Evolutionary conservation across 2,888 invertebrate species (phyloP), one percentile per base, ranked within the genome.

Genomic region (Limnephilus marmoratus): DNA sequence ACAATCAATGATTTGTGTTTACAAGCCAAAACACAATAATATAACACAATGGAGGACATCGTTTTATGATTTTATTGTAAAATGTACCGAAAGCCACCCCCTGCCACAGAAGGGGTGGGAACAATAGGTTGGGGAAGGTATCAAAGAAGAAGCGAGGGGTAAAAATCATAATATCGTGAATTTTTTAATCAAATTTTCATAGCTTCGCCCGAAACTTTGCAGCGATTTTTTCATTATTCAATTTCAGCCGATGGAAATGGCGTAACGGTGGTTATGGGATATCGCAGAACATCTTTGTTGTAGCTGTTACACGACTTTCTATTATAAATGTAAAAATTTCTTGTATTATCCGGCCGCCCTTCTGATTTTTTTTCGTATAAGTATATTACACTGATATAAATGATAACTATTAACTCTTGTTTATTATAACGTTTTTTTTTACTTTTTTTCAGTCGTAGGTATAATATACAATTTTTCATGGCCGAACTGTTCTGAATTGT

Each of bases 141-240:
- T 89, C 88, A 90, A 90, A 88, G 83, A 83, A 49, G 91, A 88
- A 90, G n/a, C 87, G 83, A 85, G 68, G 89, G 90, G 92, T 92
- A 53, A 90, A 90, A 83, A 90, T 91, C 68, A 87, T 81, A 89
- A 34, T 96, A 96, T 96, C 96, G 96, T 96, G 96, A 93, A 96
- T 96, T 96, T 96, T 96, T 96, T 96, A 96, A 96, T 96, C 96
- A 96, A 96, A 96, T 96, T 96, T 96, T 96, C 96, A 96, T 96
- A 95, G 96, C 95, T 95, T 95, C 87, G 81, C 85, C 90, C 87
- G 82, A 91, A 92, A 92, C 92, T 90, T 91, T 88, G 92, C 85
- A 92, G 92, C 92, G 92, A 93, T 93, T 93, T 93, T 93, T 93
- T 93, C 93, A 93, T 93, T 93, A 93, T 93, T 93, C 93, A 93